phyloP scores from a whole-genome alignment of 1,140 invertebrate species.

The Euwallacea fornicatus region DNA sequence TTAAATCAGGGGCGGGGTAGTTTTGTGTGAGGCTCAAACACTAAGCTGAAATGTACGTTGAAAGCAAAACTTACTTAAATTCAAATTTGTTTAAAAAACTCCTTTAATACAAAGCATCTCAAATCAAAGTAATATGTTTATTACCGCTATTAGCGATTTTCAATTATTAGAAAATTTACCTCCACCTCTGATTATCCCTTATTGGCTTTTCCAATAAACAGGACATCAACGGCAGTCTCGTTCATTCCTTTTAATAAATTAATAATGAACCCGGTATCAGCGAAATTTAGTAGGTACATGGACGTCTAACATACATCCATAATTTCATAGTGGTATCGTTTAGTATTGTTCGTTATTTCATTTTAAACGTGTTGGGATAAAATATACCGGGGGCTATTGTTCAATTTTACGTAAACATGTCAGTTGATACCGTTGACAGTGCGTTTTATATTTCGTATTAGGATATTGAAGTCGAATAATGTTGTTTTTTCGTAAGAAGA shows the following conservation, averaged over 20 bases:
- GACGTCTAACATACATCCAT: conserved; percentile 10
- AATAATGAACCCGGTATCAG: conserved; percentile 27
- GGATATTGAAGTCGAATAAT: no score
- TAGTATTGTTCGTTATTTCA: conserved; percentile 28
- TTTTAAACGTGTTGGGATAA: conserved; percentile 19
- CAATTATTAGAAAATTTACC: no score
- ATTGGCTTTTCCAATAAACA: conserved; percentile 16
- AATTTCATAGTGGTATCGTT: conserved; percentile 27
- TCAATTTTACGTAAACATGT: conserved; percentile 17
- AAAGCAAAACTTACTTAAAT: no score
- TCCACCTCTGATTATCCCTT: conserved; percentile 19
- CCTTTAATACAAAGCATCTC: no score
- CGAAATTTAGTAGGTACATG: conserved; percentile 30
- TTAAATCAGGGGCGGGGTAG: background rate
- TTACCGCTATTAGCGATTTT: no score
- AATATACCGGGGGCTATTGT: conserved; percentile 25
- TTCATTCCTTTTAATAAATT: conserved; percentile 36
- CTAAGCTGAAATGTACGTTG: no score
- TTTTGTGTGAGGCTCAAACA: background rate
- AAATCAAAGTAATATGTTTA: no score
- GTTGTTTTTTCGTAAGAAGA: no score
- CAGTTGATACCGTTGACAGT: no score
- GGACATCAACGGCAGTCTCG: conserved; percentile 18
- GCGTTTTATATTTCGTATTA: no score
- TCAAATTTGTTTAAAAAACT: no score